Evolutionary conservation across 2,888 invertebrate species (phyloP).

Genomic region (Chrysopilus asiliformis): DNA sequence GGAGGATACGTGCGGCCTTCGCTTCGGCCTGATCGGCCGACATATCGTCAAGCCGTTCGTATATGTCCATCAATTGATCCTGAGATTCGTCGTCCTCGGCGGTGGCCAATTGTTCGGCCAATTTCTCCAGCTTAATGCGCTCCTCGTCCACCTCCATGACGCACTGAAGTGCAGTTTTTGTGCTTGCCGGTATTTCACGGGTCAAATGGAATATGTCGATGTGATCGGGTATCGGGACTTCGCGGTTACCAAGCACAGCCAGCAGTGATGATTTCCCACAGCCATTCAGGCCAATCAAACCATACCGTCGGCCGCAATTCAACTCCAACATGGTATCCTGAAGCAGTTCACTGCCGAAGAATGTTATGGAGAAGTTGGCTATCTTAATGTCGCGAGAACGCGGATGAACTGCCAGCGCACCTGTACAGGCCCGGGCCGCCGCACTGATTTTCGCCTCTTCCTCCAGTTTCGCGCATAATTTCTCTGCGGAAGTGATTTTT

Average conservation of each 20-base stretch:
- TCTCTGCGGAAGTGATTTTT: no score
- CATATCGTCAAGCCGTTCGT: constrained; percentile 94
- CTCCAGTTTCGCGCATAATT: constrained; percentile 73
- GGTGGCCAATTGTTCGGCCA: constrained; percentile 79
- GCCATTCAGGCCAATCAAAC: constrained; percentile 93
- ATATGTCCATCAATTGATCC: constrained; percentile 94
- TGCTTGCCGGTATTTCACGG: constrained; percentile 95
- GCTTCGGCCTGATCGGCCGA: constrained; percentile 91
- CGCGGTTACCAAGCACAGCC: constrained; percentile 79
- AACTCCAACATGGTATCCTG: constrained; percentile 93
- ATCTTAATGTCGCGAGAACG: constrained; percentile 94
- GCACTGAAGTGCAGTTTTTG: constrained; percentile 87
- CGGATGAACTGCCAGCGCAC: constrained; percentile 87
- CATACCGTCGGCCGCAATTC: constrained; percentile 94
- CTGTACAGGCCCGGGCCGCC: constrained; percentile 87
- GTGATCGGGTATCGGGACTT: constrained; percentile 91
- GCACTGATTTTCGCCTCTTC: constrained; percentile 86
- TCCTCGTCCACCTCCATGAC: constrained; percentile 99
- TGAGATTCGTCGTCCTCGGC: constrained; percentile 85
- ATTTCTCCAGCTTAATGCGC: constrained; percentile 73
- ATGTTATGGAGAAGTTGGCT: constrained; percentile 90
- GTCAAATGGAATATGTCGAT: constrained; percentile 96
- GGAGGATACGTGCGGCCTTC: constrained; percentile 85
- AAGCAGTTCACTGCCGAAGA: constrained; percentile 92
- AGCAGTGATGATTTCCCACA: constrained; percentile 95